phyloP scores from a whole-genome alignment of 2,113 vertebrate genomes.

The Oxygymnocypris stewartii region DNA sequence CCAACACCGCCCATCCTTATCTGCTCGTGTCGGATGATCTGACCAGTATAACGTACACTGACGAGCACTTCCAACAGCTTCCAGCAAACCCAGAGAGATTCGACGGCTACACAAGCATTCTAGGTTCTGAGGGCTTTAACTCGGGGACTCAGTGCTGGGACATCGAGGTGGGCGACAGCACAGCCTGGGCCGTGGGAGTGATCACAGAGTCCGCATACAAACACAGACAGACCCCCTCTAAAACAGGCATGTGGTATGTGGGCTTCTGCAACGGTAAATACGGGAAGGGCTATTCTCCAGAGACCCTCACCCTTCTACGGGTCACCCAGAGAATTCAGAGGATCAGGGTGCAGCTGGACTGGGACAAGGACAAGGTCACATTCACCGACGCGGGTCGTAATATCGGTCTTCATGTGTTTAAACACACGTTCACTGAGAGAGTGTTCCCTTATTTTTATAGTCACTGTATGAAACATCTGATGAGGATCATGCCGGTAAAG shows the following conservation, averaged over 20 bases:
- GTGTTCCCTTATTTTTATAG: conserved; percentile 59
- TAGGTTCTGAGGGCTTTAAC: conserved; percentile 53
- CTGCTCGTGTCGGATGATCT: conserved; percentile 54
- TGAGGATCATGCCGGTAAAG: conserved; percentile 44
- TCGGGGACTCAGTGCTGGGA: conserved; percentile 59
- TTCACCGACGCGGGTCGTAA: conserved; percentile 47
- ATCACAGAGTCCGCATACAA: conserved; percentile 46
- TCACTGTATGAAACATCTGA: conserved; percentile 42
- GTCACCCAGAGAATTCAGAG: conserved; percentile 43
- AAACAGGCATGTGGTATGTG: conserved; percentile 52
- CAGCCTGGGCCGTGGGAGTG: conserved; percentile 57
- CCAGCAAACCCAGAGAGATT: conserved; percentile 55
- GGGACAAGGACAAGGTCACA: conserved; percentile 48
- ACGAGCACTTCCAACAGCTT: conserved; percentile 27
- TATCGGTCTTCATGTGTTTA: conserved; percentile 41
- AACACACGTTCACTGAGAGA: conserved; percentile 45
- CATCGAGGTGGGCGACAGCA: conserved; percentile 54
- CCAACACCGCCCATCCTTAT: conserved; percentile 50
- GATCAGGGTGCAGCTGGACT: conserved; percentile 55
- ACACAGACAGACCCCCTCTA: conserved; percentile 17
- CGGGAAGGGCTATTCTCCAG: conserved; percentile 45
- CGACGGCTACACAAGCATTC: conserved; percentile 37
- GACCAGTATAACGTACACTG: conserved; percentile 33
- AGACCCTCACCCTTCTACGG: conserved; percentile 19
- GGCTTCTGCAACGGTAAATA: conserved; percentile 51